These are phyloP conservation scores for Drosophila rubida DNA, from an alignment of 2,888 invertebrate genomes.

Conservation along the genomic window DNA sequence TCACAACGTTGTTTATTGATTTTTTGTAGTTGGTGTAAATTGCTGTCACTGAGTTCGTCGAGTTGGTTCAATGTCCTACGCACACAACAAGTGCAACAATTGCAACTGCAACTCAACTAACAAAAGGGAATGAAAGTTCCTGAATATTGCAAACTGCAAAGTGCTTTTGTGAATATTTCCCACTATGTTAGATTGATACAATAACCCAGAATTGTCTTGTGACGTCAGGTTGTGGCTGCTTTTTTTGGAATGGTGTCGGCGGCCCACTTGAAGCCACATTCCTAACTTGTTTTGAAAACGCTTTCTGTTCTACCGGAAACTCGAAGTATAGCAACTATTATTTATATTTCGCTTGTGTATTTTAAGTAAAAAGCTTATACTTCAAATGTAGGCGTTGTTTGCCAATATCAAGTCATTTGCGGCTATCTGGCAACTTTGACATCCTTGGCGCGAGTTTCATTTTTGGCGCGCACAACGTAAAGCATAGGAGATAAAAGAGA, in stretches of 20 bases:
- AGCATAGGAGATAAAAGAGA: conserved; percentile 37
- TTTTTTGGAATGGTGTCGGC: conserved; percentile 42
- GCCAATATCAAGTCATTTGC: conserved; percentile 6
- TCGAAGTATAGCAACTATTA: conserved; percentile 17
- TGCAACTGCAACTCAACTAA: conserved; percentile 28
- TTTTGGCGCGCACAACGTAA: conserved; percentile 65
- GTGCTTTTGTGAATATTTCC: neutral
- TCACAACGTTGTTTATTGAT: conserved; percentile 53
- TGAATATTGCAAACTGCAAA: neutral
- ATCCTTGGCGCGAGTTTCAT: conserved; percentile 50
- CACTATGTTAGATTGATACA: neutral
- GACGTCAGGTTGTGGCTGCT: conserved; percentile 31
- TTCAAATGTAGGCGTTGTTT: conserved; percentile 14
- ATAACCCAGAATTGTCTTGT: conserved; percentile 29
- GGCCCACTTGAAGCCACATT: conserved; percentile 53
- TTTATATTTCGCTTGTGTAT: neutral
- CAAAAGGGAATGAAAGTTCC: conserved; percentile 7
- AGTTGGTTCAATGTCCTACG: conserved; percentile 65
- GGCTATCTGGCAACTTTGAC: conserved; percentile 36
- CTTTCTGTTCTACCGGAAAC: conserved; percentile 45
- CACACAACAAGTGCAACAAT: conserved; percentile 63
- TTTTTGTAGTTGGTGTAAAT: conserved; percentile 45
- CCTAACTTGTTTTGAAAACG: conserved; percentile 11
- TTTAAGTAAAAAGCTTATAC: neutral
- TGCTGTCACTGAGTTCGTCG: conserved; percentile 23